Evolutionary conservation across 2,797 vertebrate species (phyloP), one percentile per base, ranked within the genome.

Genomic region (Catamblyrhynchus diadema): DNA sequence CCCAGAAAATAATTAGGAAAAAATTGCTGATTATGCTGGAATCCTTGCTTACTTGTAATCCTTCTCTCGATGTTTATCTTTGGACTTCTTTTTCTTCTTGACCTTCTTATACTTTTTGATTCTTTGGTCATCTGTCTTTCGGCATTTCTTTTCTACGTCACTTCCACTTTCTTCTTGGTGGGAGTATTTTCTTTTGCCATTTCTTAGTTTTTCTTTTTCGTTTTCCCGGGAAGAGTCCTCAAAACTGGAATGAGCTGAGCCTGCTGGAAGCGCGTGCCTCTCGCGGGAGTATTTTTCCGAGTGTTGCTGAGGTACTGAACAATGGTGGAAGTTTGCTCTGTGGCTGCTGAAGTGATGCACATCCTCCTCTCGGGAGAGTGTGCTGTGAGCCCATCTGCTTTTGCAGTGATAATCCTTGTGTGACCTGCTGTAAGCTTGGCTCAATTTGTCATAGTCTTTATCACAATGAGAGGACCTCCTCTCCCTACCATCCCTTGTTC

Each of bases 41-140:
- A 91, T 85, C 67, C 91, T 94, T 69, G 54, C 92, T 97, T 95
- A 98, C 98, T 97, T 98, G 96, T 94, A 84, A 42, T 97, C 97
- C 96, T 98, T 97, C 37, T 98, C 98, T 17, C 97, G 96, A 88
- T 97, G 97, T 92, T 98, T 99, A 86, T 99, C 99, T 97, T 99
- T 99, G 54, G 98, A 98, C 96, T 98, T 99, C 96, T 99, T 99
- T 96, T 99, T 99, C 96, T 99, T 99, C 98, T 99, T 99, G 64
- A 98, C 98, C 85, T 99, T 99, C 92, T 99, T 99, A 90, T 98
- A 98, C 97, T 98, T 99, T 94, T 98, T 99, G 9, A 45, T 96
- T 91, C 88, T 97, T 42, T 94, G 96, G 45, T 98, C 97, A 35
- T 98, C 89, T 8, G 30, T 60, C 27, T 94, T 96, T 35, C 60